Conservation (phyloP, 2,888 invertebrate genomes). For the Parelbella ahira region DNA sequence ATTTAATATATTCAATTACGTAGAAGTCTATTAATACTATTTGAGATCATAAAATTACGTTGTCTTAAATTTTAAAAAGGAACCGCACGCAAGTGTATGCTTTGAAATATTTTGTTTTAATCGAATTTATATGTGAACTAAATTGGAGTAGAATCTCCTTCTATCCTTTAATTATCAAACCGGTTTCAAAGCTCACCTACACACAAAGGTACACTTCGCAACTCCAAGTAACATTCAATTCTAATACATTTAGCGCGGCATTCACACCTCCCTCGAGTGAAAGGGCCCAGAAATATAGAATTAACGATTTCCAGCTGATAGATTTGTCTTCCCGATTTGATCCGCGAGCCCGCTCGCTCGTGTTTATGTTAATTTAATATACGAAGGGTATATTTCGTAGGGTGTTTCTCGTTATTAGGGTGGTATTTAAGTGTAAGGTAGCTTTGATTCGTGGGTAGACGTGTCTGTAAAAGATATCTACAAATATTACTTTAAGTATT, state of each 20-base stretch:
- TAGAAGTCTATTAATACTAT: no score
- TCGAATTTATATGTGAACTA: no score
- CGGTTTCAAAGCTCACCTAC: no score
- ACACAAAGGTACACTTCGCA: not conserved
- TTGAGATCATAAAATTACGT: no score
- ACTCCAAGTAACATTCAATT: not conserved
- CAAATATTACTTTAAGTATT: no score
- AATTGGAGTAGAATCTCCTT: no score
- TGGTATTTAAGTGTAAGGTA: conserved; percentile 9
- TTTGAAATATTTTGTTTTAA: no score
- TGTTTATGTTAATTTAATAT: conserved; percentile 71
- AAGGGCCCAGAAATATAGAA: conserved; percentile 29
- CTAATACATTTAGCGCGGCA: conserved; percentile 48
- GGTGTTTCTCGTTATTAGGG: conserved; percentile 23
- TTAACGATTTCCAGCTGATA: conserved; percentile 68
- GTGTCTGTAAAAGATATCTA: no score
- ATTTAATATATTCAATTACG: no score
- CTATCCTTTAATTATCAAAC: no score
- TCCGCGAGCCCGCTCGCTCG: conserved; percentile 43
- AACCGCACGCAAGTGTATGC: no score
- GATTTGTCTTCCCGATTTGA: conserved; percentile 61
- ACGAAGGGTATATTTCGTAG: conserved; percentile 38
- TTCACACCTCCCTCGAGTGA: conserved; percentile 31
- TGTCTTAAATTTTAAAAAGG: no score
- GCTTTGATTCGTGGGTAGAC: conserved; percentile 15